Evolutionary conservation across 2,888 invertebrate species (phyloP), one percentile per base, ranked within the genome.

Genomic region (Erpobdella octoculata): DNA sequence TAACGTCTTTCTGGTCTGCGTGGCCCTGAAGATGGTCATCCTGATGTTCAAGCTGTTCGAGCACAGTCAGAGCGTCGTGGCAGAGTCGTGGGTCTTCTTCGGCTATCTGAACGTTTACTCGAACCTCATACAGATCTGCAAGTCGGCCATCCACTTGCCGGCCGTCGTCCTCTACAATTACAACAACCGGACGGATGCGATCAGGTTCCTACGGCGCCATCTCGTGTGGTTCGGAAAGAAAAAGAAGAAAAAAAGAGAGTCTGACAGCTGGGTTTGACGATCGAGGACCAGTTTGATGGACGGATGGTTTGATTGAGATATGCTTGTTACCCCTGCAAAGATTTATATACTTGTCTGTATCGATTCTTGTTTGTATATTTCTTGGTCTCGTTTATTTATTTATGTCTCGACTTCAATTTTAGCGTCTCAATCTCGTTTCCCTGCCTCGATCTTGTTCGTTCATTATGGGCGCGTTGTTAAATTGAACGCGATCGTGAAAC

Each of bases 1-100:
- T 48, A 74, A 73, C 64, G 61, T 74, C 73, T 71, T 64, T 48
- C 68, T 75, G 59, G 61, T 74, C 64, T 73, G 72, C 65, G 53
- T 73, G 12, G 69, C 73, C 6, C 73, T 72, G 2, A 75, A 75
- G 48, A 38, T 73, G 37, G 61, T 74, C 46, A 68, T 75, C 1
- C 65, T 75, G 12, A 68, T 53, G 36, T 75, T 75, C 73, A 72
- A 75, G 46, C 70, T 73, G 33, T 65, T 74, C 62, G 71, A 75
- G 33, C 72, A 65, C 48, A 72, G 59, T 41, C 25, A 64, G 4
- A 38, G 70, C 25, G 74, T 64, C 70, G 37, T 69, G 18, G 61
- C 66, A 8, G 48, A 36, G 9, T 35, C 73, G 12, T 62, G 64
- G 6, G 41, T 74, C n/a, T 74, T 72, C 71, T 75, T 75, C 68